Conservation (phyloP, 2,888 invertebrate species). For the Odontothrips loti region DNA sequence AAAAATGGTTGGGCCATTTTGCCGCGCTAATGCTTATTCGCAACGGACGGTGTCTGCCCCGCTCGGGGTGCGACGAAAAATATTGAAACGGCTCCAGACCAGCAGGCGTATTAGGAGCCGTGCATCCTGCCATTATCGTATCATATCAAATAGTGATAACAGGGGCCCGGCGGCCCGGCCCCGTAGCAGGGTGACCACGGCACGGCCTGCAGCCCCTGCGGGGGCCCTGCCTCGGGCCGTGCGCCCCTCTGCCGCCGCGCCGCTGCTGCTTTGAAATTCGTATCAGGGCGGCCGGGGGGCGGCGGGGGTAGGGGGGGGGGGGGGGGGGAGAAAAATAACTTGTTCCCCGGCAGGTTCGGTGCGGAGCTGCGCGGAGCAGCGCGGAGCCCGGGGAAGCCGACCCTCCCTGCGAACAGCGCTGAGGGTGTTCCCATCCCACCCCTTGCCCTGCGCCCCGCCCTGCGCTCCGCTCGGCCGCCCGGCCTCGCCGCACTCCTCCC, state of each 20-base stretch:
- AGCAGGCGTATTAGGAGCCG: no score
- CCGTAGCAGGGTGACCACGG: no score
- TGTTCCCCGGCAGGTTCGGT: neutral
- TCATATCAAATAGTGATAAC: no score
- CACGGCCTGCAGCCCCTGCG: no score
- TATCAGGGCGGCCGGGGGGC: neutral
- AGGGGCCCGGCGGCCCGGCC: no score
- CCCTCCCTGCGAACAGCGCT: neutral
- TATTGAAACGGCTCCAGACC: no score
- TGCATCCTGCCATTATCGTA: no score
- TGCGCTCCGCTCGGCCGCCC: neutral
- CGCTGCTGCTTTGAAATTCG: slow-evolving; percentile 15
- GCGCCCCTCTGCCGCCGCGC: no score
- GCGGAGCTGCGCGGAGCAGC: neutral
- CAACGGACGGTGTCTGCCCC: neutral
- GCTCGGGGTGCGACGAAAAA: no score
- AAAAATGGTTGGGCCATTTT: neutral
- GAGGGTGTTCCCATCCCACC: neutral
- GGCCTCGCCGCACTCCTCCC: no score
- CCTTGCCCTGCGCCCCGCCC: neutral
- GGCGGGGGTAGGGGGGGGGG: neutral
- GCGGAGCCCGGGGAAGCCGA: neutral
- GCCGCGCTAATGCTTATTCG: slow-evolving; percentile 4
- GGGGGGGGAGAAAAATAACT: neutral
- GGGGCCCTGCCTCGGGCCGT: no score